Conservation (phyloP, 2,797 vertebrate species). For the Phoeniculus purpureus region DNA sequence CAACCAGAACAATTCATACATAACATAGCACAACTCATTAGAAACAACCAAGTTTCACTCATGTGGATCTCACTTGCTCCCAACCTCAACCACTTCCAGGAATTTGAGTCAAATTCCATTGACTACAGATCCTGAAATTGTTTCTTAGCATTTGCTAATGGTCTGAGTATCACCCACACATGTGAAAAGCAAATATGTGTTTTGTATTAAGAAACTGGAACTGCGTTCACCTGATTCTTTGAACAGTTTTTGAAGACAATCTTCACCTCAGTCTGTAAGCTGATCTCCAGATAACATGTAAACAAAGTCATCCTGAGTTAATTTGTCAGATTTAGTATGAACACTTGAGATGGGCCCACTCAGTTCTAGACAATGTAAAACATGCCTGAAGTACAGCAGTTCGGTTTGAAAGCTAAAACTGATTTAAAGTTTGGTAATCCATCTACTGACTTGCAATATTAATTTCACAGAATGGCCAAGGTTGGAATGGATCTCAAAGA, state of each 20-base stretch:
- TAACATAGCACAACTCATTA: neutral
- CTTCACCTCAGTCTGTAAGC: no score
- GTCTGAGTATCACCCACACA: neutral
- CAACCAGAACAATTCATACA: neutral
- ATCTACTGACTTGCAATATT: neutral
- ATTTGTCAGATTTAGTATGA: neutral
- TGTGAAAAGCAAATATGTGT: neutral
- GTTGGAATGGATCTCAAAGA: no score
- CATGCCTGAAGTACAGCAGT: neutral
- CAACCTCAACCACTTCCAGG: neutral
- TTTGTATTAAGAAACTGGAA: neutral
- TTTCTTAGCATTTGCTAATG: neutral
- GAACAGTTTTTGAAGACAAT: no score
- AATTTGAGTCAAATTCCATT: neutral
- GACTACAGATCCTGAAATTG: neutral
- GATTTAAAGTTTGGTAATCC: neutral
- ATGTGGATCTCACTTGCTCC: neutral
- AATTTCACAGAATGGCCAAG: neutral
- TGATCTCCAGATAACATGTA: accelerated
- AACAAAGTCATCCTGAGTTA: neutral
- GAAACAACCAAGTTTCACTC: neutral
- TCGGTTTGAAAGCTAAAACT: neutral
- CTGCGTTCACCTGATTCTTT: neutral
- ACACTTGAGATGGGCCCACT: neutral
- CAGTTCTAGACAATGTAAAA: neutral